Evolutionary conservation across 2,113 vertebrate genomes (phyloP).

Genomic region (Galemys pyrenaicus): DNA sequence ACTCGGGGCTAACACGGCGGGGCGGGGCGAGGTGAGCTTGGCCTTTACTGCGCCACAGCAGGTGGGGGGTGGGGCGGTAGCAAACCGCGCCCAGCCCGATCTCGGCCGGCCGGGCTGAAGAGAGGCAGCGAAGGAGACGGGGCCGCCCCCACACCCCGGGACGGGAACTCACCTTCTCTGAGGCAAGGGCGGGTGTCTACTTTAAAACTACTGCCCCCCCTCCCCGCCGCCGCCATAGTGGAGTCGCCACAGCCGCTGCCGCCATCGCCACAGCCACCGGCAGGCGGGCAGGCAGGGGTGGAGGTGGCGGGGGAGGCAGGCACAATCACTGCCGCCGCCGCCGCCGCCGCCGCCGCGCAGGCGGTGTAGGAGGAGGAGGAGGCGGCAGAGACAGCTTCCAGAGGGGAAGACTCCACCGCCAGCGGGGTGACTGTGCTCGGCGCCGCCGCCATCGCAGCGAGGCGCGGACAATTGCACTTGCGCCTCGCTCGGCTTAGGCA

Average conservation of each 20-base stretch:
- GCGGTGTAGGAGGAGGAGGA: slow-evolving; percentile 25
- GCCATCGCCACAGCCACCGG: slow-evolving; percentile 48
- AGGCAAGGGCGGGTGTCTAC: slow-evolving; percentile 74
- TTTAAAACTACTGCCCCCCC: slow-evolving; percentile 78
- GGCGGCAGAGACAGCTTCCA: slow-evolving; percentile 61
- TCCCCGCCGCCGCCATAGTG: slow-evolving; percentile 75
- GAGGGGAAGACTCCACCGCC: slow-evolving; percentile 44
- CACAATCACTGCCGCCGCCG: slow-evolving; percentile 24
- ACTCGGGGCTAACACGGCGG: background rate
- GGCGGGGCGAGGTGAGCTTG: slow-evolving; percentile 55
- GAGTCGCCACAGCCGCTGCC: slow-evolving; percentile 60
- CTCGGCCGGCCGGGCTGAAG: background rate
- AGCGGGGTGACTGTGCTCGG: background rate
- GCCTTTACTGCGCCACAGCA: slow-evolving; percentile 72
- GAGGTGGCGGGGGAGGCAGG: slow-evolving; percentile 71
- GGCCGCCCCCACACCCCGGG: slow-evolving; percentile 55
- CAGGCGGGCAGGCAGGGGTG: slow-evolving; percentile 48
- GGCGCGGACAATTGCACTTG: background rate
- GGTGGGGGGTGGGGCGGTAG: slow-evolving; percentile 65
- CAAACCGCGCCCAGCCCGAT: slow-evolving; percentile 39
- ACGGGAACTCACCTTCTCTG: slow-evolving; percentile 78
- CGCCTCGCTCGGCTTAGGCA: background rate
- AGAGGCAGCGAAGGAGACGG: slow-evolving; percentile 46
- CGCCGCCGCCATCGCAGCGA: slow-evolving; percentile 57
- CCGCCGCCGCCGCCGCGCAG: background rate